These are phyloP conservation scores for Hylaea fasciaria DNA, from an alignment of 2,888 invertebrate species.

Conservation along the genomic window DNA sequence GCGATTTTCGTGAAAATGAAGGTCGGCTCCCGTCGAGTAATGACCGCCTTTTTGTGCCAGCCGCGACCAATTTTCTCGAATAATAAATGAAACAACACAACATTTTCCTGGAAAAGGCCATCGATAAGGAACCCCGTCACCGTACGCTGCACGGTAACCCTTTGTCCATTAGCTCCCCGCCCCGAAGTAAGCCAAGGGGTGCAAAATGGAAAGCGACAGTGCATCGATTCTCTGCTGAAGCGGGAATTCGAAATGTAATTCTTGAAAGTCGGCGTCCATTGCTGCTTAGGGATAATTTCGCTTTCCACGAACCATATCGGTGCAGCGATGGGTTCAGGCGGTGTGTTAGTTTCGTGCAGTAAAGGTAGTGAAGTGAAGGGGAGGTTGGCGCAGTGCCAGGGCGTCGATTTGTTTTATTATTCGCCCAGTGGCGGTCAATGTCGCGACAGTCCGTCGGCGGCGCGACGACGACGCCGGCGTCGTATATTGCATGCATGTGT, in stretches of 20 bases:
- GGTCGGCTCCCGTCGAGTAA: conserved; percentile 63
- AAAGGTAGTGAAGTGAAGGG: conserved; percentile 76
- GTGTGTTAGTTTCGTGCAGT: conserved; percentile 56
- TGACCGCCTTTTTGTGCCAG: conserved; percentile 53
- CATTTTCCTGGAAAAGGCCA: conserved; percentile 42
- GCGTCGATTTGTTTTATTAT: conserved; percentile 81
- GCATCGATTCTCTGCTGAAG: conserved; percentile 53
- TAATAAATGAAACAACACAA: conserved; percentile 39
- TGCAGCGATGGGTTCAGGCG: conserved; percentile 52
- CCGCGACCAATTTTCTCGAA: conserved; percentile 51
- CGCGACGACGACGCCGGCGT: conserved; percentile 68
- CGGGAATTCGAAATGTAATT: conserved; percentile 19
- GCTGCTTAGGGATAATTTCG: conserved; percentile 41
- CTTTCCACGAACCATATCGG: conserved; percentile 40
- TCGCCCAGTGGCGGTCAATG: conserved; percentile 82
- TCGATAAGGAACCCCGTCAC: conserved; percentile 36
- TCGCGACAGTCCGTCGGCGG: conserved; percentile 71
- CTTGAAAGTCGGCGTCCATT: conserved; percentile 23
- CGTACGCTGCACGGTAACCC: conserved; percentile 46
- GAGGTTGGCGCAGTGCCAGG: conserved; percentile 78
- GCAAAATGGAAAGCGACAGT: conserved; percentile 60
- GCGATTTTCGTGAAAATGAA: conserved; percentile 81
- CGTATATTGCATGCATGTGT: conserved; percentile 71
- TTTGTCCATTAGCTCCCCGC: conserved; percentile 49
- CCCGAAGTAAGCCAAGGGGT: conserved; percentile 52